Evolutionary conservation across 23 tunicate species (phyloP).

Genomic region (Botrylloides violaceus): DNA sequence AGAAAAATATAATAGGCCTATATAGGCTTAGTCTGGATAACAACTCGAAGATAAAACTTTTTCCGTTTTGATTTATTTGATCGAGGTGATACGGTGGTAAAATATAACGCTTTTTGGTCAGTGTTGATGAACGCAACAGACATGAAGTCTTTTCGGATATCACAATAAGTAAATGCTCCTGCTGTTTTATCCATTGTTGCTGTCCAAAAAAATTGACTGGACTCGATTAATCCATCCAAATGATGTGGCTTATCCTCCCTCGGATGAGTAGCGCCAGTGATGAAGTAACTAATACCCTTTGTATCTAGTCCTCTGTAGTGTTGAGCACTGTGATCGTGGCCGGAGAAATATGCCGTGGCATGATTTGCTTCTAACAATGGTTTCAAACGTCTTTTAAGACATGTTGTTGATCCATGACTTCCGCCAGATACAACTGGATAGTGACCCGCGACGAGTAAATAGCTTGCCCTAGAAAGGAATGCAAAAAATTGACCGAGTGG

Average conservation of each 20-base stretch:
- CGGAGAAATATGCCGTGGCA: slow-evolving; percentile 69
- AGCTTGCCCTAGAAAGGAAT: slow-evolving; percentile 48
- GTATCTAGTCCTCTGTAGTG: slow-evolving; percentile 45
- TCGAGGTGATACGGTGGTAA: slow-evolving; percentile 13
- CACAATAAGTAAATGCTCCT: slow-evolving; percentile 93
- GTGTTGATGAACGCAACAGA: slow-evolving; percentile 57
- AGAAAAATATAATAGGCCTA: no score
- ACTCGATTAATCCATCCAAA: slow-evolving; percentile 52
- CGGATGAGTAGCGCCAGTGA: slow-evolving; percentile 68
- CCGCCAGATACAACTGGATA: slow-evolving; percentile 93
- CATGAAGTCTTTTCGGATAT: slow-evolving; percentile 74
- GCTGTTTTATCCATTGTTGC: slow-evolving; percentile 38
- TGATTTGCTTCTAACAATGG: slow-evolving; percentile 66
- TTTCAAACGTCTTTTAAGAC: slow-evolving; percentile 55
- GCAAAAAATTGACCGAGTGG: no score
- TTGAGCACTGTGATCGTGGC: slow-evolving; percentile 95
- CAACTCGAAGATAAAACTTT: not conserved
- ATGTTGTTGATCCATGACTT: slow-evolving; percentile 66
- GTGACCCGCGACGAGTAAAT: slow-evolving; percentile 83
- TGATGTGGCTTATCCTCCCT: slow-evolving; percentile 69
- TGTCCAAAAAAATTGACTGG: slow-evolving; percentile 86
- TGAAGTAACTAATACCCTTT: slow-evolving; percentile 86
- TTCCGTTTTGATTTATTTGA: not conserved
- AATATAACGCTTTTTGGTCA: slow-evolving; percentile 24
- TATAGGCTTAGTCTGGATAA: no score